Evolutionary conservation across 1,140 invertebrate species (phyloP), one percentile per base, ranked within the genome.

Genomic region (Geopemphigus sp.): DNA sequence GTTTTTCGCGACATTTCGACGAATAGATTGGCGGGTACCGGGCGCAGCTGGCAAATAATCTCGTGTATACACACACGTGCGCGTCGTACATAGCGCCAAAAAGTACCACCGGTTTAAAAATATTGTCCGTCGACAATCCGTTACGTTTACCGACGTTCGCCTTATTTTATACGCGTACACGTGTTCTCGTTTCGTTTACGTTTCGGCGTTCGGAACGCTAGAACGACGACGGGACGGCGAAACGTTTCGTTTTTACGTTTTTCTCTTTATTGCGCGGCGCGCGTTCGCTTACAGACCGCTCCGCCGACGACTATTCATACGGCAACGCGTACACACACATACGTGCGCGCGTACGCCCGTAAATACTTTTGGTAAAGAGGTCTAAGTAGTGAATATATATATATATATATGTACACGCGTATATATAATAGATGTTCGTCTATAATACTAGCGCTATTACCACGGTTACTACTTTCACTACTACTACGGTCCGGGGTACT

Each of bases 401-500:
- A n/a, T 64, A 39, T 39, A 12, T 22, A 22, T 45, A 1, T 22
- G 14, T 14, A 5, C 19, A 2, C 1, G 19, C n/a, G n/a, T n/a
- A n/a, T 22, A 39, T 68, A 68, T 68, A 39, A 39, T 66, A 39
- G 32, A 66, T 32, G 63, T 12, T 66, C 63, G 63, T 11, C 63
- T 66, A 64, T 32, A 61, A 32, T 64, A 11, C 61, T 11, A 32
- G n/a, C n/a, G n/a, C n/a, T n/a, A n/a, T n/a, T n/a, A n/a, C n/a
- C n/a, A n/a, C n/a, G n/a, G n/a, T n/a, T n/a, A 39, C 32, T 39
- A 39, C 32, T 39, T 4, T 39, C 8, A 26, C 29, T 11, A n/a
- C 32, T 32, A 8, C n/a, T 32, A 50, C 66, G 66, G 17, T 22
- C 64, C 19, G 26, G 73, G 56, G 73, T 56, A 76, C 73, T 76